A percentile compares a stretch with the other conserved stretches of the same genome.
Evolutionary conservation across 2,888 invertebrate genomes (phyloP).

Genomic region (Rotaria sp.): DNA sequence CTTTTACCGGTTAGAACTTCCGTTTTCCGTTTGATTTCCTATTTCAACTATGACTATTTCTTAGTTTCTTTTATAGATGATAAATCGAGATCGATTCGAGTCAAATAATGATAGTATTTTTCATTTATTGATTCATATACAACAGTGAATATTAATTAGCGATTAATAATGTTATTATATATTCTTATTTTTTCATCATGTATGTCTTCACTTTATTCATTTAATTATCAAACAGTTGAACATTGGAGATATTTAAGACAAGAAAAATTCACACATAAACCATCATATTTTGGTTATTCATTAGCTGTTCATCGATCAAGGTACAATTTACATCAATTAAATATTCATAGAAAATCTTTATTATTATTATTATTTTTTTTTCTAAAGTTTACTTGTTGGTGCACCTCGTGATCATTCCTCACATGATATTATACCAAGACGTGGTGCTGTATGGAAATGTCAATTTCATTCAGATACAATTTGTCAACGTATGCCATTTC

Average conservation of each 20-base stretch:
- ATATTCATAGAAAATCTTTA: neutral
- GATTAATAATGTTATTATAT: neutral
- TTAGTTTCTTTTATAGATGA: neutral
- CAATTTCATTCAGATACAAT: neutral
- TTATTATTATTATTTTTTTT: neutral
- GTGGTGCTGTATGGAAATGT: neutral
- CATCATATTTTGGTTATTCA: slow-evolving; percentile 18
- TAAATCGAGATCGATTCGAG: neutral
- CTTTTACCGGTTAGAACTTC: neutral
- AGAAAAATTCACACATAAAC: neutral
- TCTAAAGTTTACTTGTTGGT: neutral
- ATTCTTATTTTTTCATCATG: neutral
- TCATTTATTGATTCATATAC: neutral
- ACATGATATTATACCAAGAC: neutral
- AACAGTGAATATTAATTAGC: neutral
- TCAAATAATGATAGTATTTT: slow-evolving; percentile 1
- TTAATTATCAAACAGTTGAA: slow-evolving; percentile 24
- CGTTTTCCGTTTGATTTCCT: neutral
- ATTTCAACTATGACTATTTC: neutral
- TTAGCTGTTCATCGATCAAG: slow-evolving; percentile 5
- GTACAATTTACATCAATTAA: neutral
- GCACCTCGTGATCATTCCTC: neutral
- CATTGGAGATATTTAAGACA: slow-evolving; percentile 20
- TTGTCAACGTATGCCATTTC: slow-evolving; percentile 6
- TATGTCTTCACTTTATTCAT: neutral